phyloP scores from a whole-genome alignment of 2,113 vertebrate genomes.

The Athene cunicularia region DNA sequence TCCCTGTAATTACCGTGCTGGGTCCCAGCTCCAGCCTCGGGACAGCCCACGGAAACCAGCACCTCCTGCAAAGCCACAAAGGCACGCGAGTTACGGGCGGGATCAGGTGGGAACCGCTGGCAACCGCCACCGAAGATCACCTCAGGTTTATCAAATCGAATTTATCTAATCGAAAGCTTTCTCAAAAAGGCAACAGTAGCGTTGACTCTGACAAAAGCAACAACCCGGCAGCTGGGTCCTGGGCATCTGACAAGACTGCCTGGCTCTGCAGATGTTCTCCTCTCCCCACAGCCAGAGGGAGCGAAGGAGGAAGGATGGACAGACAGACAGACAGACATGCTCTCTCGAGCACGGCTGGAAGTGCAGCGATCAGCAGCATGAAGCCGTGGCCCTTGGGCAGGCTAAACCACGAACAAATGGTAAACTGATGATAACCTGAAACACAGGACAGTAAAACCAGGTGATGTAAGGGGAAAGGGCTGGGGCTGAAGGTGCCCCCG shows the following conservation, averaged over 20 bases:
- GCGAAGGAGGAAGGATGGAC: background rate
- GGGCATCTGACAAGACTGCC: background rate
- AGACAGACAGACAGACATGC: background rate
- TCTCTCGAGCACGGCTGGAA: background rate
- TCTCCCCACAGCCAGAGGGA: background rate
- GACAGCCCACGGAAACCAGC: background rate
- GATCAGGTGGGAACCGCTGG: background rate
- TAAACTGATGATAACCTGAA: background rate
- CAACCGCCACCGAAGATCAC: background rate
- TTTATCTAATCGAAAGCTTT: background rate
- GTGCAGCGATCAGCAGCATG: background rate
- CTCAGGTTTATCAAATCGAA: background rate
- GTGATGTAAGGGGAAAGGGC: background rate
- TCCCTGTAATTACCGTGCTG: fast-evolving
- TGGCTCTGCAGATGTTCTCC: background rate
- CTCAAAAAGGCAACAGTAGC: background rate
- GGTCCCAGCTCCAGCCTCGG: background rate
- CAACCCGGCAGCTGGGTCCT: background rate
- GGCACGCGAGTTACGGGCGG: background rate
- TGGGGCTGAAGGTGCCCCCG: background rate
- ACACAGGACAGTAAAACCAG: background rate
- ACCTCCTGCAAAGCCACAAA: background rate
- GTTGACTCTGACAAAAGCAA: background rate
- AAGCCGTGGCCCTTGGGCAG: background rate
- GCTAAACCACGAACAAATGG: background rate